These are phyloP conservation scores for Paradisaea rubra DNA, from an alignment of 2,113 vertebrate species.

Conservation along the genomic window DNA sequence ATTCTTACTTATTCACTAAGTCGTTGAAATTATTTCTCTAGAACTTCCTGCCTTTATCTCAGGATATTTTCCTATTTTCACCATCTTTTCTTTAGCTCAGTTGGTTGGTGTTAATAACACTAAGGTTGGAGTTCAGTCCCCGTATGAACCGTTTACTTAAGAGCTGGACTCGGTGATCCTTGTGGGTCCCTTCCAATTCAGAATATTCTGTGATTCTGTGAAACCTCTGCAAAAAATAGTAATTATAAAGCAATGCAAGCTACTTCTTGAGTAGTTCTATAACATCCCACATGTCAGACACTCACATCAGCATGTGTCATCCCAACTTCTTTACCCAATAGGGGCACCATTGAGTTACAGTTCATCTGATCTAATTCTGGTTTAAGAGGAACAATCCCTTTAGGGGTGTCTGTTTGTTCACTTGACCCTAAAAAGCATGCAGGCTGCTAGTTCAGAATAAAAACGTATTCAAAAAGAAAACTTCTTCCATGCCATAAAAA, in stretches of 20 bases:
- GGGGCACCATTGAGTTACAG: background rate
- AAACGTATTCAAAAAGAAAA: background rate
- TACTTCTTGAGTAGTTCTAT: background rate
- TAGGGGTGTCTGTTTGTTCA: background rate
- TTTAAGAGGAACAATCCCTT: background rate
- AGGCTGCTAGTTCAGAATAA: background rate
- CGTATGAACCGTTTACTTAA: background rate
- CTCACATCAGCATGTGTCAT: background rate
- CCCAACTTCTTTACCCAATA: background rate
- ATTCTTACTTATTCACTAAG: background rate
- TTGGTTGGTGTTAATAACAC: background rate
- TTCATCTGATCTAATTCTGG: slow-evolving; percentile 1
- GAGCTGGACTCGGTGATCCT: background rate
- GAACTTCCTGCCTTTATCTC: background rate
- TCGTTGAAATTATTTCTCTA: background rate
- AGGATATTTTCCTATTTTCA: background rate
- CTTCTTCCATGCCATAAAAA: background rate
- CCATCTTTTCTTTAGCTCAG: background rate
- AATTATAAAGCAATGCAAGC: background rate
- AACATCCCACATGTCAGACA: background rate
- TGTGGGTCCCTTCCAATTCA: background rate
- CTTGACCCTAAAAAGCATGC: background rate
- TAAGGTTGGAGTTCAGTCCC: background rate
- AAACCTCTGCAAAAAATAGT: background rate
- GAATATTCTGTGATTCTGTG: background rate